Percentiles rank a stretch among this genome's conserved stretches.
These are phyloP conservation scores for Tragulus kanchil DNA, from an alignment of 2,113 vertebrate species.

Conservation along the genomic window DNA sequence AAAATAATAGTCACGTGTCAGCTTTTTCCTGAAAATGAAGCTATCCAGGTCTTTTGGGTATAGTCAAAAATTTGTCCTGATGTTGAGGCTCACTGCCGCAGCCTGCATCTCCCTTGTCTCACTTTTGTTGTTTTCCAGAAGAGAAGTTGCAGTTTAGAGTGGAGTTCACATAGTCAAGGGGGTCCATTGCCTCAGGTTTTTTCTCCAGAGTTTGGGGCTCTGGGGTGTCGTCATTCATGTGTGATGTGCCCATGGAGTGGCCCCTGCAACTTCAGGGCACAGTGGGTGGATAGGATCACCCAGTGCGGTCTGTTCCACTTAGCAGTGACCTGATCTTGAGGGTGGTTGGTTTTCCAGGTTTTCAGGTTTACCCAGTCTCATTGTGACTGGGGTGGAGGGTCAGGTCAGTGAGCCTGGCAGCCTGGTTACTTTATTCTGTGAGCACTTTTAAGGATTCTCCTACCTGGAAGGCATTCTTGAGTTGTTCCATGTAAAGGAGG, in stretches of 20 bases:
- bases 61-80: neutral
- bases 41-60: neutral
- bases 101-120: neutral
- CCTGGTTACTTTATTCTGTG: neutral
- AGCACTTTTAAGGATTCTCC: neutral
- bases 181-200: neutral
- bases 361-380: neutral
- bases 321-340: neutral
- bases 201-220: accelerated
- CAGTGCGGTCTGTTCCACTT: neutral
- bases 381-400: neutral
- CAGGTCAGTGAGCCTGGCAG: no score
- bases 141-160: neutral
- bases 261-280: neutral
- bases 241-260: neutral
- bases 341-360: neutral
- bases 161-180: neutral
- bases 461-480: neutral
- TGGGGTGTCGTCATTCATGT: neutral
- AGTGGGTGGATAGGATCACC: neutral
- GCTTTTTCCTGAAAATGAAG: neutral
- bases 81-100: neutral
- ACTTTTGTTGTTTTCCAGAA: neutral
- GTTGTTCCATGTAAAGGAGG: neutral
- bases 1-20: neutral